A percentile compares a stretch with the other conserved stretches of the same genome.
These are phyloP conservation scores for Engraulis encrasicolus DNA, from an alignment of 2,113 vertebrate species.

Conservation along the genomic window DNA sequence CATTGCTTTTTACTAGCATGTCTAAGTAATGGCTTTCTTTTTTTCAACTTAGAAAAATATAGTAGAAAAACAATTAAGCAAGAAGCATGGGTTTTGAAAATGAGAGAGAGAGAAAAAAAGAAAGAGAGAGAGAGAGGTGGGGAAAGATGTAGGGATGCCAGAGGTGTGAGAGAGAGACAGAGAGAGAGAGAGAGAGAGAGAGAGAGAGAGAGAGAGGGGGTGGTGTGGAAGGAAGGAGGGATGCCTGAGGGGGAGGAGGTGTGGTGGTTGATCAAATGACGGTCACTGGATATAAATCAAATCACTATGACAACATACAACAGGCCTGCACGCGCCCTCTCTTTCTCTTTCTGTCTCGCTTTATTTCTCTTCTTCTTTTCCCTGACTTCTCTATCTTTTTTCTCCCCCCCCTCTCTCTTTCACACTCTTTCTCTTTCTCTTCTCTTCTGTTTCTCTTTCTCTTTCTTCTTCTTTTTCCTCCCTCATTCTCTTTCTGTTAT, in stretches of 20 bases:
- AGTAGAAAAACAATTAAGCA: neutral
- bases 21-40: constrained; percentile 46
- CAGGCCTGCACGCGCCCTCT: constrained; percentile 39
- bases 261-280: constrained; percentile 50
- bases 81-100: constrained; percentile 6
- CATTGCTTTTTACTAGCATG: constrained; percentile 35
- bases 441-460: constrained; percentile 21
- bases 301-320: constrained; percentile 51
- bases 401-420: constrained; percentile 13
- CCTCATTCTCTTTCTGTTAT: constrained; percentile 34
- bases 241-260: constrained; percentile 27
- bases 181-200: neutral
- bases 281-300: constrained; percentile 54
- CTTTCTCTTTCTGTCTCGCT: constrained; percentile 20
- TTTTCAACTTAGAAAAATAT: constrained; percentile 27
- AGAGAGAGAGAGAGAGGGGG: constrained; percentile 17
- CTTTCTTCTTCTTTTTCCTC: constrained; percentile 21
- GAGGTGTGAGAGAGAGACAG: constrained; percentile 21
- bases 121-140: constrained; percentile 12
- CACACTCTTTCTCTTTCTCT: constrained; percentile 25
- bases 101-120: neutral
- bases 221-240: constrained; percentile 27
- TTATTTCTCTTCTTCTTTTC: constrained; percentile 21
- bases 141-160: constrained; percentile 28
- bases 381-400: constrained; percentile 31